These are phyloP conservation scores for Dicaeum eximium DNA, from an alignment of 2,113 vertebrate species.

Conservation along the genomic window DNA sequence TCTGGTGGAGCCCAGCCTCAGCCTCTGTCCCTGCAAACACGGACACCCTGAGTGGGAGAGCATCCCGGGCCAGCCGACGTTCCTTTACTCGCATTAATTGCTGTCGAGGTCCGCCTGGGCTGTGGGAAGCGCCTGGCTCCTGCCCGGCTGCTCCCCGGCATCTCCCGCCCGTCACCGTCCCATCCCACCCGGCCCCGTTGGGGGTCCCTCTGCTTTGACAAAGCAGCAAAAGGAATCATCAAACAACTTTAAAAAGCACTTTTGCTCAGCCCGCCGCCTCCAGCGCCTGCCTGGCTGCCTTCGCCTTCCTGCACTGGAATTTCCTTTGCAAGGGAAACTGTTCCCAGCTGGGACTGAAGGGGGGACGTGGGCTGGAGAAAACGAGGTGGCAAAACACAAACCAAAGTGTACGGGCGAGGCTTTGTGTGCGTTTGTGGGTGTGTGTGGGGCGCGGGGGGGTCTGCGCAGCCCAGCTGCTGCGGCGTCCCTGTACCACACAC, in stretches of 20 bases:
- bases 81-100: background rate
- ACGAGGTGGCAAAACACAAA: background rate
- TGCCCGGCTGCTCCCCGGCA: background rate
- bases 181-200: rapidly evolving
- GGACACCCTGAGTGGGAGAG: background rate
- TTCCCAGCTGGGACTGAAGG: background rate
- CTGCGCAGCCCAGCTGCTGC: background rate
- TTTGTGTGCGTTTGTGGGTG: rapidly evolving
- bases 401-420: rapidly evolving
- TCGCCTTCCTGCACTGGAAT: background rate
- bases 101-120: background rate
- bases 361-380: background rate
- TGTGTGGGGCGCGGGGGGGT: no score
- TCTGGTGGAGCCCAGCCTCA: background rate
- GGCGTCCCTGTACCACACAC: rapidly evolving
- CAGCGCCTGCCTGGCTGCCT: background rate
- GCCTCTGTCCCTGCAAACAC: background rate
- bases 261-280: background rate
- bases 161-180: rapidly evolving
- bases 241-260: constrained; percentile 21
- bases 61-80: background rate
- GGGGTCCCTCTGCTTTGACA: background rate
- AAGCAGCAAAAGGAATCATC: background rate
- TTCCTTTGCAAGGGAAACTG: background rate
- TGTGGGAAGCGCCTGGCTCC: background rate